Percentiles rank a stretch among this genome's conserved stretches.
Conservation (phyloP, 2,888 invertebrate species). For the Phyto melanocephala region DNA sequence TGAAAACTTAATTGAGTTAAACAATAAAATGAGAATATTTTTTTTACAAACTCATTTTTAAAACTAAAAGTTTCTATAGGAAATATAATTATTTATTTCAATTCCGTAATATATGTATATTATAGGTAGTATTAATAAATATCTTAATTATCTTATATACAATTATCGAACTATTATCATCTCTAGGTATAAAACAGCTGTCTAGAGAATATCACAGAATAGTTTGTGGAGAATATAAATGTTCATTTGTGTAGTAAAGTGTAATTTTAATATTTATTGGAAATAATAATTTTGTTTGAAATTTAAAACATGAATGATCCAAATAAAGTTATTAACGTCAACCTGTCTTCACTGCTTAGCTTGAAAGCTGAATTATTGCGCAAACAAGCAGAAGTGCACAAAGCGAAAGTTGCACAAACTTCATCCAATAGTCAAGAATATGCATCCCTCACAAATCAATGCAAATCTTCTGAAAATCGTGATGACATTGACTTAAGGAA, state of each 20-base stretch:
- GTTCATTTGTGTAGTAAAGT: no score
- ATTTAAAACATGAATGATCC: conserved; percentile 76
- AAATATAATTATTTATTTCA: no score
- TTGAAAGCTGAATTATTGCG: conserved; percentile 93
- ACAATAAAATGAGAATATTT: no score
- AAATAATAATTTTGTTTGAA: no score
- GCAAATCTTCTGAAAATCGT: background rate
- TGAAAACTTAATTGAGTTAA: no score
- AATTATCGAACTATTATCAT: background rate
- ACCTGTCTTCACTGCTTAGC: conserved; percentile 83
- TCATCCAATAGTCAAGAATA: conserved; percentile 79
- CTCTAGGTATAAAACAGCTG: conserved; percentile 17
- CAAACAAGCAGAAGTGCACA: conserved; percentile 90
- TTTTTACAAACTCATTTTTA: no score
- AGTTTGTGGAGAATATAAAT: background rate
- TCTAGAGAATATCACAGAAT: background rate
- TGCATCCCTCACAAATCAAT: conserved; percentile 75
- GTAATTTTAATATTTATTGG: no score
- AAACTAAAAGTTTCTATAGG: no score
- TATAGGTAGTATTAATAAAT: no score
- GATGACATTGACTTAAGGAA: conserved; percentile 27
- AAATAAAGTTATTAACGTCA: conserved; percentile 77
- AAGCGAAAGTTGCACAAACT: conserved; percentile 82
- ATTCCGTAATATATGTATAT: no score
- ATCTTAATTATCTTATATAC: no score